A percentile compares a stretch with the other conserved stretches of the same genome.
Evolutionary conservation across 2,888 invertebrate genomes (phyloP).

Genomic region (Callosobruchus maculatus): DNA sequence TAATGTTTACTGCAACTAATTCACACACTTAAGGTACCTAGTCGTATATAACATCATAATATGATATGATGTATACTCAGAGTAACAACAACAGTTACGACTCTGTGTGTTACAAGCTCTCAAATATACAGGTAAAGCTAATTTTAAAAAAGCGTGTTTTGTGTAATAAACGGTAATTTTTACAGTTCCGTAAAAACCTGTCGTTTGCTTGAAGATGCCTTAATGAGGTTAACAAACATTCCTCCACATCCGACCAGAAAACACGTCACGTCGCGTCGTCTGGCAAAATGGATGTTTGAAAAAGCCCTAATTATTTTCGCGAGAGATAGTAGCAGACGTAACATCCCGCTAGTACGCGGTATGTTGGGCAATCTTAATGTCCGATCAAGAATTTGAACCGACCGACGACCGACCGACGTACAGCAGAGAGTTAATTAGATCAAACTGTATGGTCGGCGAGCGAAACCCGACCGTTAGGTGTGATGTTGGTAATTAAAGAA

Average conservation of each 20-base stretch:
- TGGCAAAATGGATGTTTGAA: not conserved
- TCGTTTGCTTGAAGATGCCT: too few species aligned
- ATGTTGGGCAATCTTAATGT: not conserved
- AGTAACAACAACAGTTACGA: too few species aligned
- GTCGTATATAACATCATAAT: too few species aligned
- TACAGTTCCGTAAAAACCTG: too few species aligned
- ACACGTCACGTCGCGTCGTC: not conserved
- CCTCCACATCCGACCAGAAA: not conserved
- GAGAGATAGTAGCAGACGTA: not conserved
- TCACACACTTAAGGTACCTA: too few species aligned
- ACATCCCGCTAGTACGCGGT: not conserved
- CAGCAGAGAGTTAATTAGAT: not conserved
- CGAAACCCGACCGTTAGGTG: constrained; percentile 15
- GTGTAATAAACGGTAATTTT: too few species aligned
- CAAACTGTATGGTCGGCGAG: not conserved
- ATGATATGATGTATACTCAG: too few species aligned
- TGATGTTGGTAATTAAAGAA: constrained; percentile 15
- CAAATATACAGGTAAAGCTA: too few species aligned
- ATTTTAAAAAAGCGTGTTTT: too few species aligned
- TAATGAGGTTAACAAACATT: not conserved
- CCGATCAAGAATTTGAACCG: not conserved
- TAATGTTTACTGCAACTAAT: too few species aligned
- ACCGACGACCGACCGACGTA: not conserved
- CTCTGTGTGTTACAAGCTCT: too few species aligned
- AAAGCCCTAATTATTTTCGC: not conserved